Evolutionary conservation across 2,113 vertebrate genomes (phyloP), one percentile per base, ranked within the genome.

Genomic region (Alethe castanea): DNA sequence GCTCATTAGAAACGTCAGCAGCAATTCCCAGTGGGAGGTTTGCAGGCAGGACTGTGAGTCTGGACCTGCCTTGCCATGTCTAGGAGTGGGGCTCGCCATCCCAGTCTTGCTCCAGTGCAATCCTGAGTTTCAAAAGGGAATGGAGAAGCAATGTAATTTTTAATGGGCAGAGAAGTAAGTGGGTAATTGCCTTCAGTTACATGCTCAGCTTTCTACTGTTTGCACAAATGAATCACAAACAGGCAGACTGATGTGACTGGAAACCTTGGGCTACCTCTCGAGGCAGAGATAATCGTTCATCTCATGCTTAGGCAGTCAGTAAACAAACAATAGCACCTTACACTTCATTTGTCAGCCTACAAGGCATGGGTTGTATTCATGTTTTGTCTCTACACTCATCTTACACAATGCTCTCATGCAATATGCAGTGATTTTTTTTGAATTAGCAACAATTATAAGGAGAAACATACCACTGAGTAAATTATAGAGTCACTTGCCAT

Each of bases 361-460:
- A 76, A 84, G 61, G 29, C 40, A 66, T 0, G 2, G 24, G 52
- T 31, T 62, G 59, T 48, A 53, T 64, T 82, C 82, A 11, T 29
- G 40, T 62, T 80, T 89, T 85, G 35, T 91, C 59, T 91, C 70
- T 52, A 36, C 16, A n/a, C 50, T 44, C 60, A 35, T 81, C 65
- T 92, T 84, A 59, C 40, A 53, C 44, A n/a, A 65, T 57, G 38
- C 59, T 91, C 73, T 81, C 83, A 53, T 74, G 59, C 77, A 92
- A 85, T 70, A 89, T 28, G 2, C 2, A 7, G 24, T 50, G 47
- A 24, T 29, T 50, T 83, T 73, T 79, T 94, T 72, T 48, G 9
- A 65, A 92, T 95, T 91, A 91, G 54, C 65, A 81, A 48, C 83
- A 95, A 92, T 92, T 93, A 31, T 33, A 92, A 95, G 71, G 64